phyloP scores from a whole-genome alignment of 1,140 invertebrate species.

The Panagrolaimus sp. region DNA sequence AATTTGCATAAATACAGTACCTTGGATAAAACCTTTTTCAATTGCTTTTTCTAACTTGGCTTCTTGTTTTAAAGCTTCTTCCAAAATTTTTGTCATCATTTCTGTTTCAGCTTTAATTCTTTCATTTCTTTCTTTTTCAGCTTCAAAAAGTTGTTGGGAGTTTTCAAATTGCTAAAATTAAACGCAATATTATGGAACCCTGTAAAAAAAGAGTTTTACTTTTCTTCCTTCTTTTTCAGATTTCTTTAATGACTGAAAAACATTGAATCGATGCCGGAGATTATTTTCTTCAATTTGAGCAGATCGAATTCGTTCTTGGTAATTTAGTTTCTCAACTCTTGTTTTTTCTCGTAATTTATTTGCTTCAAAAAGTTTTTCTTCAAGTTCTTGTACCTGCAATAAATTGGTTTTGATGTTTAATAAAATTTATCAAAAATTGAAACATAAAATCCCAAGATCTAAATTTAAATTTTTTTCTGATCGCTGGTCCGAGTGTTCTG shows the following conservation, averaged over 20 bases:
- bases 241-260: not conserved
- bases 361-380: not conserved
- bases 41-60: not conserved
- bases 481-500: too few species aligned
- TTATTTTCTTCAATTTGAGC: constrained; percentile 6
- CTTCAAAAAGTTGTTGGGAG: not conserved
- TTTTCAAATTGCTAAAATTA: not conserved
- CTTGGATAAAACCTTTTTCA: not conserved
- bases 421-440: too few species aligned
- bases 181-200: not conserved
- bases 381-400: too few species aligned
- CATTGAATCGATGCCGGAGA: constrained; percentile 8
- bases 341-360: not conserved
- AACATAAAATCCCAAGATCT: too few species aligned
- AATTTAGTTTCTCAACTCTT: not conserved
- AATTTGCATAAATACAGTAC: not conserved
- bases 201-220: not conserved
- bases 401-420: too few species aligned
- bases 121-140: not conserved
- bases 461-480: too few species aligned
- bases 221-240: not conserved
- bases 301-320: not conserved
- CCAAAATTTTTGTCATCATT: not conserved
- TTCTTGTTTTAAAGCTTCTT: not conserved
- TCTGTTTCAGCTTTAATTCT: not conserved